Conservation (phyloP, 2,797 vertebrate species). For the Acrossocheilus fasciatus region DNA sequence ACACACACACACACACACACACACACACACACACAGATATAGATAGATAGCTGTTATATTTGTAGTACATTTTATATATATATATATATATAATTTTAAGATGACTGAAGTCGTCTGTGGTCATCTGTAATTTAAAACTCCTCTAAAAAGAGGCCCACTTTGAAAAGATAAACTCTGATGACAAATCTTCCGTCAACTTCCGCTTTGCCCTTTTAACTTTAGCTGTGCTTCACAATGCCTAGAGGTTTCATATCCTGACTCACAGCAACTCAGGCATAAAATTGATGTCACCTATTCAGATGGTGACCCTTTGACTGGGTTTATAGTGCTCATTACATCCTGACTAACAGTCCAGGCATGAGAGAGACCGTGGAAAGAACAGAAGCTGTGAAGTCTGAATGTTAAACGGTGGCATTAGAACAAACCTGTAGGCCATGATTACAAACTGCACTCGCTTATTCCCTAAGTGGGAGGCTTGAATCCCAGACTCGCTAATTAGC, state of each 20-base stretch:
- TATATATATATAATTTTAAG: no score
- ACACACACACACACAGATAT: no score
- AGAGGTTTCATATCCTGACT: conserved; percentile 71
- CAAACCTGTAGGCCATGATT: conserved; percentile 68
- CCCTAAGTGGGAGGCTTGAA: conserved; percentile 49
- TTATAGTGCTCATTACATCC: conserved; percentile 60
- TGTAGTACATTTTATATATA: no score
- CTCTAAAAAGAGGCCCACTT: conserved; percentile 1
- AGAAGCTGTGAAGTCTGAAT: conserved; percentile 1
- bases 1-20: no score
- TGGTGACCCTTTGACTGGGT: conserved; percentile 64
- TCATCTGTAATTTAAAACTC: conserved; percentile 9
- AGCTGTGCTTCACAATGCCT: conserved; percentile 66
- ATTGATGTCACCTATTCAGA: conserved; percentile 74
- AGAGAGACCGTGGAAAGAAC: conserved; percentile 43
- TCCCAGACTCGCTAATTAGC: conserved; percentile 53
- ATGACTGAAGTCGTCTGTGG: neutral
- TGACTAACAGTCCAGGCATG: conserved; percentile 70
- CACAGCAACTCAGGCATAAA: conserved; percentile 73
- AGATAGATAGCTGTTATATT: no score
- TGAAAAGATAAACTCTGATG: conserved; percentile 59
- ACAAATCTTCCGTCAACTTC: conserved; percentile 76
- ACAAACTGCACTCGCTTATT: conserved; percentile 40
- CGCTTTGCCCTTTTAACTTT: conserved; percentile 72
- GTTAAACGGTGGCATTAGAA: conserved; percentile 41